A percentile compares a stretch with the other conserved stretches of the same genome.
Conservation (phyloP, 2,888 invertebrate genomes). For the Amblyteles armatorius region DNA sequence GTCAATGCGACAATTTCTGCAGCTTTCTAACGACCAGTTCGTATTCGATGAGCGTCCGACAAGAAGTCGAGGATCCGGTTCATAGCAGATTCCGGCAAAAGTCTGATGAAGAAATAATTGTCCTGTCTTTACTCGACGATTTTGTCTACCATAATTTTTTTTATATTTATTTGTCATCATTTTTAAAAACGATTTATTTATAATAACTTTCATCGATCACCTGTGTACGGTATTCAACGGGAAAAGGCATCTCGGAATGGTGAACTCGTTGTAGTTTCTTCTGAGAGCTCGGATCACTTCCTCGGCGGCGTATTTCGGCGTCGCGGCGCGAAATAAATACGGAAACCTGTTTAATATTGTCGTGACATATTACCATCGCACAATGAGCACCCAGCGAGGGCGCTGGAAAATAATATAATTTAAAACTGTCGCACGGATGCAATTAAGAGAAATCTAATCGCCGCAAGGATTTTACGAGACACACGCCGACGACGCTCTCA, state of each 20-base stretch:
- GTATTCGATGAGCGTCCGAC: constrained; percentile 64
- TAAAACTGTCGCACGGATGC: neutral
- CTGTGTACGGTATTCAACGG: constrained; percentile 75
- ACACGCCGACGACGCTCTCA: neutral
- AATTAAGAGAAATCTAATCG: neutral
- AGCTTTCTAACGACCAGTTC: neutral
- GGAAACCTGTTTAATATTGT: constrained; percentile 73
- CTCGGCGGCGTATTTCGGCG: constrained; percentile 75
- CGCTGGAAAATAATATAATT: neutral
- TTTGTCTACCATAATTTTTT: neutral
- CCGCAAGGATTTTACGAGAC: neutral
- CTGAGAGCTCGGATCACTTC: constrained; percentile 78
- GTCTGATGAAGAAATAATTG: constrained; percentile 61
- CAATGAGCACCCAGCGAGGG: too few relatives aligned
- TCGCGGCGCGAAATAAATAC: constrained; percentile 75
- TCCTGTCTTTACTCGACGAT: neutral
- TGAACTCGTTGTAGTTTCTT: constrained; percentile 78
- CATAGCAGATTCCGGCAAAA: constrained; percentile 74
- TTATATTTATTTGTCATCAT: neutral
- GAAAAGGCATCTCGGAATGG: constrained; percentile 78
- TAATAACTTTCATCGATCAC: constrained; percentile 64
- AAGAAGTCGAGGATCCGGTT: constrained; percentile 76
- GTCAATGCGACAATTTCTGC: neutral
- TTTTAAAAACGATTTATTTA: neutral
- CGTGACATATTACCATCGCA: neutral